phyloP scores from a whole-genome alignment of 2,888 invertebrate genomes.

The Polydrusus pterygomalis region DNA sequence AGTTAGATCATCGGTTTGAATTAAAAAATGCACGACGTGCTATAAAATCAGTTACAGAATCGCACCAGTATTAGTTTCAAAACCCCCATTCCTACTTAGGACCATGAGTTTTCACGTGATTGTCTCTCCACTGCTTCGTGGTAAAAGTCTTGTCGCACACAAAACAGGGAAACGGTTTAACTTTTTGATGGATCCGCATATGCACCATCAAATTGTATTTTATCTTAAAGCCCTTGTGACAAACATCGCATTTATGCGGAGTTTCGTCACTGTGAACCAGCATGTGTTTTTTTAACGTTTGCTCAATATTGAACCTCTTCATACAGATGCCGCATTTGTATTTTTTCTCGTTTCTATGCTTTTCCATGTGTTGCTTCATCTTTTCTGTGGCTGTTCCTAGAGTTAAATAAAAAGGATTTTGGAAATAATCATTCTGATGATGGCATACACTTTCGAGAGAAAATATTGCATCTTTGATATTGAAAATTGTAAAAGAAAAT shows the following conservation, averaged over 20 bases:
- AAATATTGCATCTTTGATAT: too few species aligned
- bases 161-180: conserved; percentile 57
- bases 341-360: conserved; percentile 68
- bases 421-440: background rate
- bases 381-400: conserved; percentile 11
- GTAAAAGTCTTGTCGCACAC: conserved; percentile 61
- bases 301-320: conserved; percentile 71
- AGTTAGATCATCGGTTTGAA: too few species aligned
- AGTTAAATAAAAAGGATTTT: background rate
- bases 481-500: too few species aligned
- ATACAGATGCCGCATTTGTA: conserved; percentile 72
- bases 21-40: too few species aligned
- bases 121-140: conserved; percentile 56
- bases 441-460: background rate
- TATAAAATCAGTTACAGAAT: background rate
- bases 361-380: conserved; percentile 65
- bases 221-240: conserved; percentile 73
- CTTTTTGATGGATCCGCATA: conserved; percentile 55
- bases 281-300: conserved; percentile 72
- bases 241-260: conserved; percentile 69
- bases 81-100: background rate
- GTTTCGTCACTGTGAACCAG: conserved; percentile 72
- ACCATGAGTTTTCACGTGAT: conserved; percentile 49
- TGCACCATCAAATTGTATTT: conserved; percentile 68
- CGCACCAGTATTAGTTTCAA: background rate